A percentile compares a stretch with the other conserved stretches of the same genome.
These are phyloP conservation scores for Podarcis muralis DNA, from an alignment of 2,113 vertebrate genomes.

Conservation along the genomic window DNA sequence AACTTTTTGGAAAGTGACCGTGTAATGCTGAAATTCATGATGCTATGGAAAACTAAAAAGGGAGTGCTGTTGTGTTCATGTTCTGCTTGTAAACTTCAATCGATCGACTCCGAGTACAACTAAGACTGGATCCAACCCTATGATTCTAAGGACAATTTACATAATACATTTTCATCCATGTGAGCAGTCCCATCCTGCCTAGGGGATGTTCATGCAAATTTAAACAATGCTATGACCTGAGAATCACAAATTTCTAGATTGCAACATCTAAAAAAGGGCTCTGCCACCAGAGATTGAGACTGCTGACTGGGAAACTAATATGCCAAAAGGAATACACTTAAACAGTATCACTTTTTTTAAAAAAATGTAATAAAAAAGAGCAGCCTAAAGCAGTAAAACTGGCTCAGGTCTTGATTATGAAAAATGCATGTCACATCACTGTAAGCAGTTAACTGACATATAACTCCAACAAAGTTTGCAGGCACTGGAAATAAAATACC, in stretches of 20 bases:
- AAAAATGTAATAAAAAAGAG: not conserved
- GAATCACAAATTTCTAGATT: not conserved
- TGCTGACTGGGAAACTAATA: not conserved
- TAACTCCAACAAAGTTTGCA: not conserved
- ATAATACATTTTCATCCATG: too few species aligned
- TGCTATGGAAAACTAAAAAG: too few species aligned
- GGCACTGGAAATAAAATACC: not conserved
- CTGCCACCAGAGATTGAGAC: not conserved
- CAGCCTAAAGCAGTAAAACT: not conserved
- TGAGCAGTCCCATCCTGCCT: too few species aligned
- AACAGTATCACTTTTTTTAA: not conserved
- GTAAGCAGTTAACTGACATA: not conserved
- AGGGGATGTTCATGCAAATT: too few species aligned
- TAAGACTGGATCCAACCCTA: too few species aligned
- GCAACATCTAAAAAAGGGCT: not conserved
- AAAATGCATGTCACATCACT: not conserved
- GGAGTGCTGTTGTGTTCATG: too few species aligned
- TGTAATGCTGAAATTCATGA: too few species aligned
- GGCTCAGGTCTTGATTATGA: not conserved
- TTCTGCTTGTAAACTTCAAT: too few species aligned
- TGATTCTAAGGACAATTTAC: too few species aligned
- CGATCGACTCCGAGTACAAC: too few species aligned
- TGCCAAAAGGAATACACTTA: not conserved
- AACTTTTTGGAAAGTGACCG: too few species aligned
- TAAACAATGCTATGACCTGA: not conserved